Conservation (phyloP, 2,888 invertebrate species). For the Archips xylosteana region DNA sequence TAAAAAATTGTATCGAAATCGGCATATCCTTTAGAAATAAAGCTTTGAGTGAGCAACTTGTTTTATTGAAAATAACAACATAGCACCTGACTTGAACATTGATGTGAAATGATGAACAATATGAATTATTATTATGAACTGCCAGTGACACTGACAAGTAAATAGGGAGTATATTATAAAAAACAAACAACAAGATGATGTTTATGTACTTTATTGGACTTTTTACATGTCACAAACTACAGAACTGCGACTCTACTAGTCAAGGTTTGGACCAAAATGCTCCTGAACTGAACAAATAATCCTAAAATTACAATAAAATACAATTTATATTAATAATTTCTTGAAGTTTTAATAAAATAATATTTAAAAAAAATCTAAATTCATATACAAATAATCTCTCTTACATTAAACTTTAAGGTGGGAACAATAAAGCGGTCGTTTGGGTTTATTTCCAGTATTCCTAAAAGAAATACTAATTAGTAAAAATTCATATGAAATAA, state of each 20-base stretch:
- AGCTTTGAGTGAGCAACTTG: slow-evolving; percentile 52
- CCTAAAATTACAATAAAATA: slow-evolving; percentile 66
- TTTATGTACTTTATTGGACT: slow-evolving; percentile 81
- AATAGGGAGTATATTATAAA: slow-evolving; percentile 43
- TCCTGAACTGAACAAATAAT: slow-evolving; percentile 70
- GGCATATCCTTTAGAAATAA: slow-evolving; percentile 51
- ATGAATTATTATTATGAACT: too few species aligned
- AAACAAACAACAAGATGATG: slow-evolving; percentile 57
- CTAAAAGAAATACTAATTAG: too few species aligned
- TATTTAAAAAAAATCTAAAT: slow-evolving; percentile 77
- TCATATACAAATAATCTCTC: slow-evolving; percentile 84
- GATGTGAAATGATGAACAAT: too few species aligned
- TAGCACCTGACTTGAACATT: too few species aligned
- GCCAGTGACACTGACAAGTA: too few species aligned
- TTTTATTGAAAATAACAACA: slow-evolving; percentile 18
- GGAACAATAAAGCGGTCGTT: slow-evolving; percentile 16
- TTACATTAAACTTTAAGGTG: slow-evolving; percentile 58
- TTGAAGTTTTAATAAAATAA: slow-evolving; percentile 78
- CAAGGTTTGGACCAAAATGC: slow-evolving; percentile 79
- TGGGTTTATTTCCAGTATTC: too few species aligned
- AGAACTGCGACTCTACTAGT: slow-evolving; percentile 81
- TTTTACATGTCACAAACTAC: slow-evolving; percentile 82
- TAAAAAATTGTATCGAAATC: slow-evolving; percentile 33
- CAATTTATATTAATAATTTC: slow-evolving; percentile 70
- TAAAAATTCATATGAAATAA: too few species aligned